Evolutionary conservation across 2,113 vertebrate genomes (phyloP), one percentile per base, ranked within the genome.

Genomic region (Parus major): DNA sequence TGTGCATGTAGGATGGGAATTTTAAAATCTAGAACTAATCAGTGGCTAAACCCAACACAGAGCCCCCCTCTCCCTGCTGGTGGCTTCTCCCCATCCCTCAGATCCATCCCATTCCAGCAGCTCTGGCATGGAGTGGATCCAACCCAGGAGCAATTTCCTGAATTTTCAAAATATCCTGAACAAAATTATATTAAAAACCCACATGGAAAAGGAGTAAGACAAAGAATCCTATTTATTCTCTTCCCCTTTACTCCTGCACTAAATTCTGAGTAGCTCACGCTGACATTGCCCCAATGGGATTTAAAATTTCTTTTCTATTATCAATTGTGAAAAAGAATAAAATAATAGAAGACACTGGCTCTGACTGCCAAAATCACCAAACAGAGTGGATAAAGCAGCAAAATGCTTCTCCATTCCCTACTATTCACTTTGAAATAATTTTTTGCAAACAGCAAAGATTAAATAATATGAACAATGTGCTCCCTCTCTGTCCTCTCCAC

Each of bases 31-130:
- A 25, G 13, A 84, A 14, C 22, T 77, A 5, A 23, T 25, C n/a
- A 65, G 3, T 0, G 9, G 20, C 21, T 27, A 66, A 79, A 36
- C 2, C 22, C 24, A 33, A 35, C 9, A 39, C 0, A 5, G 12
- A 88, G 5, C 3, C 3, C 22, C 7, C 5, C 7, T 15, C 8
- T 15, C 3, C 13, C 11, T 50, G 39, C 9, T 56, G 44, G 11
- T 23, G 80, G 15, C 11, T 82, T 28, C 35, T 47, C 55, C 14
- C 11, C 20, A 10, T 9, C 1, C 7, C 60, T 63, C 73, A n/a
- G 24, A 22, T 14, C 36, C 11, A 66, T 11, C 44, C 24, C 17
- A 36, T 12, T 52, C 27, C 53, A 89, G n/a, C 12, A 49, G 21
- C 55, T 41, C 12, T 0, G 21, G 7, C 2, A 15, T 2, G 27